Evolutionary conservation across 2,888 invertebrate genomes (phyloP), one percentile per base, ranked within the genome.

Genomic region (Idaea aversata): DNA sequence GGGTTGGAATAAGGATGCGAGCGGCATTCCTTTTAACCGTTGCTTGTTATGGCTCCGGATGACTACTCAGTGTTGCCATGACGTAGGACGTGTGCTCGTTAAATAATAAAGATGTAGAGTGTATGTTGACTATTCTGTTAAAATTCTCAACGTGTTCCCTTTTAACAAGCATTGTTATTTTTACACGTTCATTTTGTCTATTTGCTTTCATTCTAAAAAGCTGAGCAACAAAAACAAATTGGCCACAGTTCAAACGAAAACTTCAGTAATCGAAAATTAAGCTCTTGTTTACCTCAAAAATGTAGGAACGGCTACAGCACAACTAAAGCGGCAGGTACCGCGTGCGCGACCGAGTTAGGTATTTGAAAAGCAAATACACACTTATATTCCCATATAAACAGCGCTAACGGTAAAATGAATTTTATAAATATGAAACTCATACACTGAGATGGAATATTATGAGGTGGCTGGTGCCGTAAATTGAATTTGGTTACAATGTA

Each of bases 401-500:
- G 77, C 77, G 77, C 63, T 68, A 70, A 67, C 66, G 70, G 73
- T 71, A 76, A 77, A 81, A 82, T 81, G 77, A 81, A 80, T 79
- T 80, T 79, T 79, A 83, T 79, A 81, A 81, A 81, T 82, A 85
- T 81, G 82, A 83, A 83, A 79, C 79, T 79, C 75, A 78, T 77
- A 73, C 25, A 25, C 72, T 74, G 79, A 82, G 80, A 88, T 87
- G 88, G 86, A 90, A 89, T 90, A 88, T 90, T 88, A 86, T 86
- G 87, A 90, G 87, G 85, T 82, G 86, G 86, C 80, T 80, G 82
- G 77, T 79, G 82, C 80, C 77, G 84, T 85, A 90, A 90, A 91
- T 91, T 90, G 89, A 90, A 91, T 91, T 90, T 86, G 88, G 90
- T 87, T 90, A 87, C 84, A 86, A 83, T 88, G 86, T 91, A 91